phyloP scores from a whole-genome alignment of 2,113 vertebrate genomes.

The Saguinus imperator region DNA sequence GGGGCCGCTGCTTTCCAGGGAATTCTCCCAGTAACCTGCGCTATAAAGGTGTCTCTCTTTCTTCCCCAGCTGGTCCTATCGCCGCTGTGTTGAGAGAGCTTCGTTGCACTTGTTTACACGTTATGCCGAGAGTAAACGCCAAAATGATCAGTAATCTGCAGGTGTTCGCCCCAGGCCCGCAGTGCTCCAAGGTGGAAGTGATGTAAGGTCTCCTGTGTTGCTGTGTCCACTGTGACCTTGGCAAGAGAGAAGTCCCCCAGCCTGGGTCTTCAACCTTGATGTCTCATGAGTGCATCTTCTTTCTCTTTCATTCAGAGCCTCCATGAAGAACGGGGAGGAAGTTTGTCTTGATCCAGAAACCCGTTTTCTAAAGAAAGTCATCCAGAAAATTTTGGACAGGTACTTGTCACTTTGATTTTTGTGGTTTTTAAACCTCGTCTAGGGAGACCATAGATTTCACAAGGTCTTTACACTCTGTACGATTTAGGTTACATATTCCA shows the following conservation, averaged over 20 bases:
- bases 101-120: constrained; percentile 62
- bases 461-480: neutral
- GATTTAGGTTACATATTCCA: neutral
- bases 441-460: neutral
- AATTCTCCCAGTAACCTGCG: neutral
- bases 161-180: constrained; percentile 46
- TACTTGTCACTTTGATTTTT: constrained; percentile 9
- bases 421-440: neutral
- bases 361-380: constrained; percentile 59
- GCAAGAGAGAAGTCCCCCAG: rapidly evolving
- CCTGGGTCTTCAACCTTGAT: neutral
- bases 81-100: neutral
- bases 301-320: constrained; percentile 60
- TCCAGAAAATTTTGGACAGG: constrained; percentile 67
- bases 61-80: neutral
- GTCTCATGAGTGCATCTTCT: rapidly evolving
- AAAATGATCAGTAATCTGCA: constrained; percentile 44
- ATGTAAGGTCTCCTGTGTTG: constrained; percentile 53
- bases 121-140: neutral
- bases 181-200: constrained; percentile 58
- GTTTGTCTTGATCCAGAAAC: constrained; percentile 75
- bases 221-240: neutral
- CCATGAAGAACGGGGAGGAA: constrained; percentile 48
- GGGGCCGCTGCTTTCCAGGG: rapidly evolving
- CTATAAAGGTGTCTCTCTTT: neutral